Conservation (phyloP, 2,113 vertebrate genomes). For the Lasiurus borealis region DNA sequence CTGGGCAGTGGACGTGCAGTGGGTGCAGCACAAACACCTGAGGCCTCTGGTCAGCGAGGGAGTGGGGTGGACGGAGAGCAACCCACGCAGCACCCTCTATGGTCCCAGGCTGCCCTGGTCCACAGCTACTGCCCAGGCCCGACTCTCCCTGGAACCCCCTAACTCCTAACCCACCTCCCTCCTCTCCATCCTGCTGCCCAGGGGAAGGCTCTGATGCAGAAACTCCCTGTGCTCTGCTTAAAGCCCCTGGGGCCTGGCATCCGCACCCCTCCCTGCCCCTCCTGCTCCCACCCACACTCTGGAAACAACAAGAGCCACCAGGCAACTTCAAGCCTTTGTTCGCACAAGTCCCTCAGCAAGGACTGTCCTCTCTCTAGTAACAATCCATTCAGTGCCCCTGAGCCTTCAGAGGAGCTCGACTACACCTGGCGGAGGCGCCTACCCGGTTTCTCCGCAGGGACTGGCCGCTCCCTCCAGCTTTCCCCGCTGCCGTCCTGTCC, state of each 20-base stretch:
- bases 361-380: not conserved
- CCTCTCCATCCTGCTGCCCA: not conserved
- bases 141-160: not conserved
- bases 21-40: not conserved
- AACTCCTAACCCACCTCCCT: not conserved
- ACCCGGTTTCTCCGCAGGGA: rapidly evolving
- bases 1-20: not conserved
- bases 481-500: not conserved
- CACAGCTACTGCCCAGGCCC: not conserved
- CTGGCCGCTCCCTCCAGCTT: not conserved
- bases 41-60: not conserved
- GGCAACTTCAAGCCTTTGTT: too few relatives aligned
- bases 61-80: not conserved
- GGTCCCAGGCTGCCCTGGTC: not conserved
- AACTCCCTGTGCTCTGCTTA: too few relatives aligned
- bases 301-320: not conserved
- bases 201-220: not conserved
- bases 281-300: not conserved
- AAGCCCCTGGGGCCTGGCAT: not conserved
- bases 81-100: rapidly evolving
- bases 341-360: not conserved
- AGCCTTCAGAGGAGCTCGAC: not conserved
- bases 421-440: not conserved
- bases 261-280: not conserved
- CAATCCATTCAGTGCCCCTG: rapidly evolving